Conservation (phyloP, 2,888 invertebrate species). For the Gortyna flavago region DNA sequence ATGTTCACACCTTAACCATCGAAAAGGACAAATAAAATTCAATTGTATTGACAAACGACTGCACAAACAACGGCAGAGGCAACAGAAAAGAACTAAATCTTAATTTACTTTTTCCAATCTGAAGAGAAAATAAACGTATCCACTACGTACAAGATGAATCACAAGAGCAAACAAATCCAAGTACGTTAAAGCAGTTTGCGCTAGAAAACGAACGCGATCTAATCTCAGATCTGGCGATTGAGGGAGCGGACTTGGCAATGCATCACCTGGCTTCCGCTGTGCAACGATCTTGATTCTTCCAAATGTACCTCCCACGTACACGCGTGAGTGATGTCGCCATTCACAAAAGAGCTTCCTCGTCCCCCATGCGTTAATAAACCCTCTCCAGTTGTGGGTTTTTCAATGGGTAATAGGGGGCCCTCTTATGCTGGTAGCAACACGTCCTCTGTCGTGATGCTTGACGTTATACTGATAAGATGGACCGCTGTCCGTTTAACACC, state of each 20-base stretch:
- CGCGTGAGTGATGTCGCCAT: conserved; percentile 80
- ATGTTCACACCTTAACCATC: conserved; percentile 52
- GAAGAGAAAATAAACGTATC: conserved; percentile 67
- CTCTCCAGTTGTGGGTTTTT: conserved; percentile 50
- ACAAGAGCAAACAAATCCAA: conserved; percentile 78
- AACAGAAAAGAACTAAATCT: conserved; percentile 66
- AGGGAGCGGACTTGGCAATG: conserved; percentile 83
- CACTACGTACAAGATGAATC: conserved; percentile 74
- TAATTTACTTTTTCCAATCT: conserved; percentile 74
- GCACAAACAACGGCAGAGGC: conserved; percentile 46
- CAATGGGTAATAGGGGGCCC: conserved; percentile 68
- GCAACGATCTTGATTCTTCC: conserved; percentile 87
- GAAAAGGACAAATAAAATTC: conserved; percentile 51
- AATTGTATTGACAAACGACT: conserved; percentile 59
- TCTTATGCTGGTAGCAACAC: conserved; percentile 70
- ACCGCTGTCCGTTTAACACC: conserved; percentile 83
- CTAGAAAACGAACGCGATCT: conserved; percentile 83
- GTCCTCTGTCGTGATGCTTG: conserved; percentile 76
- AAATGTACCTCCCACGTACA: conserved; percentile 87
- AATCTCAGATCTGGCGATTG: conserved; percentile 85
- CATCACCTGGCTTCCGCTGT: conserved; percentile 89
- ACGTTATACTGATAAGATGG: conserved; percentile 81
- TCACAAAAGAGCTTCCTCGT: conserved; percentile 72
- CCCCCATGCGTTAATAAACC: conserved; percentile 59
- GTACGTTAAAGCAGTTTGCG: conserved; percentile 80